A percentile compares a stretch with the other conserved stretches of the same genome.
These are phyloP conservation scores for Volucella inanis DNA, from an alignment of 2,888 invertebrate species.

Conservation along the genomic window DNA sequence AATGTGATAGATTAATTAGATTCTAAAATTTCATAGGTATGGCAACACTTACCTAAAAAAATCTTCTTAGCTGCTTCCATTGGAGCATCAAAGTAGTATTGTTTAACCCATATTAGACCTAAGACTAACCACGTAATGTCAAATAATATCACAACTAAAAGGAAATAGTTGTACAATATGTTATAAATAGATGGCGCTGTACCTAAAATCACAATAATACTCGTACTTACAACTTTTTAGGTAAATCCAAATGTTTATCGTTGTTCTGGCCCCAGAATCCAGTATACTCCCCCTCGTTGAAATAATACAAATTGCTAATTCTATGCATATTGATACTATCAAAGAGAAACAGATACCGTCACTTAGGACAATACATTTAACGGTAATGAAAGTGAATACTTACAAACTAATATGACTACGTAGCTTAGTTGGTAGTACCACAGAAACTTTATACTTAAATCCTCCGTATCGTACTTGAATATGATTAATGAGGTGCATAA, in stretches of 20 bases:
- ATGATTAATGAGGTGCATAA: constrained; percentile 81
- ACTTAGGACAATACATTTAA: not conserved
- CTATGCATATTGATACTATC: constrained; percentile 86
- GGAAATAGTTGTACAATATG: constrained; percentile 59
- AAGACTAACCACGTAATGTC: constrained; percentile 90
- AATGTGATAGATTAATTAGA: not conserved
- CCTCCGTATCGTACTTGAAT: constrained; percentile 81
- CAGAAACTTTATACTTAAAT: constrained; percentile 82
- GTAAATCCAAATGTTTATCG: constrained; percentile 92
- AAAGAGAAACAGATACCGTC: not conserved
- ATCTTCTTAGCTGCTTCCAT: constrained; percentile 88
- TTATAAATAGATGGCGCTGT: constrained; percentile 27
- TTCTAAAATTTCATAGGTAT: not conserved
- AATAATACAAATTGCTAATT: constrained; percentile 88
- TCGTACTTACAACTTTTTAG: constrained; percentile 87
- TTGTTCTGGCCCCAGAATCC: constrained; percentile 88
- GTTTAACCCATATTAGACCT: constrained; percentile 88
- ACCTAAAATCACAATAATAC: not conserved
- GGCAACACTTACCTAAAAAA: constrained; percentile 86
- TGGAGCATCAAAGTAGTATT: constrained; percentile 88
- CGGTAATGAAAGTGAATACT: constrained; percentile 73
- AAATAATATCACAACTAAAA: constrained; percentile 88
- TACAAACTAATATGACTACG: constrained; percentile 82
- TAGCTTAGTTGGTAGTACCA: constrained; percentile 83
- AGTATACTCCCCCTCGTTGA: constrained; percentile 92